These are phyloP conservation scores for Adrianichthys oophorus DNA, from an alignment of 2,797 vertebrate species.

Conservation along the genomic window DNA sequence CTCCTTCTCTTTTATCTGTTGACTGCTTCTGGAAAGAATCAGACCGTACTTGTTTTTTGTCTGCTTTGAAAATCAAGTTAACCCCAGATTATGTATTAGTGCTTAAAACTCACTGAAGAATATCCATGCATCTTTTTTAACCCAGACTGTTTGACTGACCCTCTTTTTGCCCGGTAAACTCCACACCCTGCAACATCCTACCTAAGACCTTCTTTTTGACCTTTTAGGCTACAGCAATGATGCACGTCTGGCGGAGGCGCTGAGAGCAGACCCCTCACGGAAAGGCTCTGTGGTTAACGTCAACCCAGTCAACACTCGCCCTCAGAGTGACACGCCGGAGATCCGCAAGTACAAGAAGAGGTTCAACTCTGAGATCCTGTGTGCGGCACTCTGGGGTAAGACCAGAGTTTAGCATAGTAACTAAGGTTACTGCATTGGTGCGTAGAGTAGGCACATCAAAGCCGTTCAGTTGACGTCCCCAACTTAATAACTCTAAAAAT, in stretches of 20 bases:
- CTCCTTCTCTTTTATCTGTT: too few relatives aligned
- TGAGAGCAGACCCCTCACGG: constrained; percentile 92
- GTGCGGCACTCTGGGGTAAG: constrained; percentile 96
- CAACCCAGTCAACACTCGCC: constrained; percentile 94
- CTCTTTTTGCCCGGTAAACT: constrained; percentile 34
- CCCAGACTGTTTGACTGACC: constrained; percentile 32
- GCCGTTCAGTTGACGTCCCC: too few relatives aligned
- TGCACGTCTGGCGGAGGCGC: constrained; percentile 90
- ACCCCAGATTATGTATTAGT: too few relatives aligned
- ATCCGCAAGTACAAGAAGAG: constrained; percentile 99
- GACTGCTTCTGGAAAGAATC: not conserved
- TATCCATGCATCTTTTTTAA: constrained; percentile 11
- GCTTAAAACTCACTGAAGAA: not conserved
- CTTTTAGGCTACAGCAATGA: constrained; percentile 89
- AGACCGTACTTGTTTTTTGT: not conserved
- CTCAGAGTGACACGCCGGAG: constrained; percentile 96
- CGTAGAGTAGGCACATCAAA: too few relatives aligned
- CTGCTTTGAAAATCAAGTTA: too few relatives aligned
- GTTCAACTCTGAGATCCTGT: constrained; percentile 98
- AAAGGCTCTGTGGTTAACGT: constrained; percentile 98
- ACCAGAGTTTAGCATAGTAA: too few relatives aligned
- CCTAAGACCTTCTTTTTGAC: constrained; percentile 63
- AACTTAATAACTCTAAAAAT: too few relatives aligned
- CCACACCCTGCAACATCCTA: constrained; percentile 37
- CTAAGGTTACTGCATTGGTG: too few relatives aligned